A percentile compares a stretch with the other conserved stretches of the same genome.
Evolutionary conservation across 2,797 vertebrate species (phyloP).

Genomic region (Sebastes taczanowskii): DNA sequence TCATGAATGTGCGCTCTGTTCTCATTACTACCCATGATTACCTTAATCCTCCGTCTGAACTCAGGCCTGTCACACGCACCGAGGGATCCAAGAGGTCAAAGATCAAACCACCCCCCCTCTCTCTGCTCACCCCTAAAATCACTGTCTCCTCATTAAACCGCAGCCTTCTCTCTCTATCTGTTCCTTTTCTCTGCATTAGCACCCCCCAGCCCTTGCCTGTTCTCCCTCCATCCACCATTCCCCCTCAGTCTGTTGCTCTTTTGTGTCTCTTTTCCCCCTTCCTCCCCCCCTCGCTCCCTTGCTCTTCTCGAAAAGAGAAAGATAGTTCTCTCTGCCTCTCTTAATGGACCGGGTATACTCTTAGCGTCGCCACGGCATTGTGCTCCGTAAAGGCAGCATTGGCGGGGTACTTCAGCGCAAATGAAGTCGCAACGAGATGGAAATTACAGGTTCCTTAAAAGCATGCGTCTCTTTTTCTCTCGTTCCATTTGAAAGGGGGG

Average conservation of each 20-base stretch:
- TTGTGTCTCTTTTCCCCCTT: not conserved
- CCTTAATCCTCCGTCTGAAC: constrained; percentile 75
- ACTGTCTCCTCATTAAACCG: constrained; percentile 69
- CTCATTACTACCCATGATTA: constrained; percentile 75
- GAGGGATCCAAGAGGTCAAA: constrained; percentile 69
- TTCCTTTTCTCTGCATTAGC: not conserved
- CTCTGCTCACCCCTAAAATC: constrained; percentile 38
- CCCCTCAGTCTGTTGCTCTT: constrained; percentile 28
- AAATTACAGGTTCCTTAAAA: constrained; percentile 80
- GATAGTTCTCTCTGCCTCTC: constrained; percentile 41
- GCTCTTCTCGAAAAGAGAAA: constrained; percentile 2
- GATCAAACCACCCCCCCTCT: constrained; percentile 58
- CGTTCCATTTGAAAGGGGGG: constrained; percentile 53
- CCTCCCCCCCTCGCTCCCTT: not conserved
- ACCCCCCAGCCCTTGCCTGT: not conserved
- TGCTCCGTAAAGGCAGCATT: constrained; percentile 64
- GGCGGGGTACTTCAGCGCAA: constrained; percentile 66
- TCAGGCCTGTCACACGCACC: constrained; percentile 64
- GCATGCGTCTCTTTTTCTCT: constrained; percentile 48
- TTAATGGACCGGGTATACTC: constrained; percentile 64
- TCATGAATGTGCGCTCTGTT: constrained; percentile 67
- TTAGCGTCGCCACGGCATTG: constrained; percentile 45
- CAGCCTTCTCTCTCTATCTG: constrained; percentile 12
- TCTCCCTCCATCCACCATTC: not conserved
- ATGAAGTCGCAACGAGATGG: constrained; percentile 75